Percentiles rank a stretch among this genome's conserved stretches.
Conservation (phyloP, 2,888 invertebrate species). For the Melieria omissa region DNA sequence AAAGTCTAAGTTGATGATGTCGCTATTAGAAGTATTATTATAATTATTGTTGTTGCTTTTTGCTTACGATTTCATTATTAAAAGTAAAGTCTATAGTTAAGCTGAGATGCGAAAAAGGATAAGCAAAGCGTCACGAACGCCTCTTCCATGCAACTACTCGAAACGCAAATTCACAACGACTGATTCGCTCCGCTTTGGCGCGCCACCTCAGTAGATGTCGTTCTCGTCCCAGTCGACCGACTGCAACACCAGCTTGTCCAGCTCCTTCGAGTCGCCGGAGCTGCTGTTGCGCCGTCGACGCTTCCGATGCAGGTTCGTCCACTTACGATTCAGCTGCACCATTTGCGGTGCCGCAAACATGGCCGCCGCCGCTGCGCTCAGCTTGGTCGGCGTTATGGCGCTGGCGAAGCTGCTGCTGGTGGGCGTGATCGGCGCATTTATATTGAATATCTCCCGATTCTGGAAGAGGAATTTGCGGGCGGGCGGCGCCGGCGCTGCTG, state of each 20-base stretch:
- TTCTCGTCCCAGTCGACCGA: conserved; percentile 67
- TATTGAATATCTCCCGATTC: conserved; percentile 61
- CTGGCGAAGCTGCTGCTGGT: conserved; percentile 47
- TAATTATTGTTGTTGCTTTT: no score
- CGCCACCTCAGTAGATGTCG: conserved; percentile 61
- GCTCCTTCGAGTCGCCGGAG: conserved; percentile 65
- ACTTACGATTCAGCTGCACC: conserved; percentile 64
- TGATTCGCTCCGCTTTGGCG: conserved; percentile 3
- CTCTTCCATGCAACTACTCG: no score
- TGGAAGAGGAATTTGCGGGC: conserved; percentile 59
- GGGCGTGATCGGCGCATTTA: conserved; percentile 51
- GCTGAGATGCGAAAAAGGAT: neutral
- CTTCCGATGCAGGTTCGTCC: conserved; percentile 63
- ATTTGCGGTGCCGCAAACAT: conserved; percentile 64
- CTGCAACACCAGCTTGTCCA: conserved; percentile 65
- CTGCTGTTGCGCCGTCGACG: conserved; percentile 63
- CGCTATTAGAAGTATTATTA: no score
- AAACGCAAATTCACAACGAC: no score
- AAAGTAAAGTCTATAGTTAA: no score
- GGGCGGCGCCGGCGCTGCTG: conserved; percentile 41
- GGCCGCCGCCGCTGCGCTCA: conserved; percentile 61
- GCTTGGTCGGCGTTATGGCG: conserved; percentile 60
- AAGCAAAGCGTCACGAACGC: neutral
- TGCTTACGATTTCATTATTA: no score
- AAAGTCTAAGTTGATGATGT: no score